Percentiles rank a stretch among this genome's conserved stretches.
Conservation (phyloP, 2,888 invertebrate genomes). For the Oxyscelio sp. region DNA sequence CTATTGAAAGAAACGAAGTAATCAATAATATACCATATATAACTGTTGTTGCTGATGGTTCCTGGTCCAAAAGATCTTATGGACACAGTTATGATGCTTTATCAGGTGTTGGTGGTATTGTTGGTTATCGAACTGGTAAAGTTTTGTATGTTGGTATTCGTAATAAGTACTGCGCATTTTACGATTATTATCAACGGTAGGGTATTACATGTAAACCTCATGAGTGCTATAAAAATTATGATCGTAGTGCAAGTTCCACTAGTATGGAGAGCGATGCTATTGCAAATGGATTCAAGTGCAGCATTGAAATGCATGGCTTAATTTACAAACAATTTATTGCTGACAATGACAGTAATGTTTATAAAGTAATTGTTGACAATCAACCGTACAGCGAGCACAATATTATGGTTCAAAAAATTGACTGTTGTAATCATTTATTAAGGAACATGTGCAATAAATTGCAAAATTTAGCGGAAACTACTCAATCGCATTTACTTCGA, state of each 20-base stretch:
- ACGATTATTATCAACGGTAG: constrained; percentile 30
- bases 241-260: constrained; percentile 70
- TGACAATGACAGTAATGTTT: background rate
- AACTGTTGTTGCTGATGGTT: too few species aligned
- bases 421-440: constrained; percentile 81
- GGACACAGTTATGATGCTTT: too few species aligned
- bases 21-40: too few species aligned
- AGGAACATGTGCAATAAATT: constrained; percentile 70
- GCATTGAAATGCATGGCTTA: constrained; percentile 27
- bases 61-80: too few species aligned
- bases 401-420: constrained; percentile 31
- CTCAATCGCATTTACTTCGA: background rate
- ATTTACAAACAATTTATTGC: background rate
- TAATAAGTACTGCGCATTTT: too few species aligned
- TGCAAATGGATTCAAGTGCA: constrained; percentile 71
- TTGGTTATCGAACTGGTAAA: too few species aligned
- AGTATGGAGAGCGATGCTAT: constrained; percentile 79
- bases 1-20: too few species aligned
- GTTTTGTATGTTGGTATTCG: too few species aligned
- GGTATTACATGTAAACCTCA: background rate
- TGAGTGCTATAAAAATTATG: constrained; percentile 19
- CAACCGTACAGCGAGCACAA: constrained; percentile 26
- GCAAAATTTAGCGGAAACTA: background rate
- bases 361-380: background rate
- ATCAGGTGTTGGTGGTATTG: too few species aligned